phyloP scores from a whole-genome alignment of 2,797 vertebrate genomes.

The Squalus acanthias region DNA sequence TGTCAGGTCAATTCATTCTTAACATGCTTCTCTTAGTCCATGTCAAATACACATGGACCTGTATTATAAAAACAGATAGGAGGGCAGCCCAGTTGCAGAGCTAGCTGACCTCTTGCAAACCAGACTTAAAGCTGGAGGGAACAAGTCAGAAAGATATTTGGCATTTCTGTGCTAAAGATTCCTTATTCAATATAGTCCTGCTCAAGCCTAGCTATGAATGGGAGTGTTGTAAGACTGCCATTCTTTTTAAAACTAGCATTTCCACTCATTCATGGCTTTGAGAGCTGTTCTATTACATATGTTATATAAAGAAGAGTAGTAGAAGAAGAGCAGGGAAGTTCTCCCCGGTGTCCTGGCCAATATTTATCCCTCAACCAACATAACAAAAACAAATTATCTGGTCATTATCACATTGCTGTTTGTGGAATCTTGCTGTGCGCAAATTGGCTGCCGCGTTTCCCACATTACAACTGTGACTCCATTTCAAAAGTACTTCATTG shows the following conservation, averaged over 20 bases:
- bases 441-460: too few relatives aligned
- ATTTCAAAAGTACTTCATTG: too few relatives aligned
- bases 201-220: too few relatives aligned
- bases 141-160: background rate
- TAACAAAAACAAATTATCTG: too few relatives aligned
- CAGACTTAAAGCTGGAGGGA: background rate
- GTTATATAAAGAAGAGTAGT: background rate
- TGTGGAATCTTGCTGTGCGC: too few relatives aligned
- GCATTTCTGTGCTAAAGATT: background rate
- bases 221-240: background rate
- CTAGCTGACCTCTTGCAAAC: background rate
- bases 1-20: background rate
- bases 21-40: background rate
- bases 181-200: background rate
- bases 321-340: too few relatives aligned
- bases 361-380: too few relatives aligned
- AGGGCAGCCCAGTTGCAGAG: background rate
- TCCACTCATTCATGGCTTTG: background rate
- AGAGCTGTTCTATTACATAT: background rate
- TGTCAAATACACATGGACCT: background rate
- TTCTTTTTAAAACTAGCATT: too few relatives aligned
- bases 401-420: too few relatives aligned
- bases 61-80: background rate
- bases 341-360: too few relatives aligned
- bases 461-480: too few relatives aligned